These are phyloP conservation scores for Cyprinodon variegatus DNA, from an alignment of 2,113 vertebrate species.

Conservation along the genomic window DNA sequence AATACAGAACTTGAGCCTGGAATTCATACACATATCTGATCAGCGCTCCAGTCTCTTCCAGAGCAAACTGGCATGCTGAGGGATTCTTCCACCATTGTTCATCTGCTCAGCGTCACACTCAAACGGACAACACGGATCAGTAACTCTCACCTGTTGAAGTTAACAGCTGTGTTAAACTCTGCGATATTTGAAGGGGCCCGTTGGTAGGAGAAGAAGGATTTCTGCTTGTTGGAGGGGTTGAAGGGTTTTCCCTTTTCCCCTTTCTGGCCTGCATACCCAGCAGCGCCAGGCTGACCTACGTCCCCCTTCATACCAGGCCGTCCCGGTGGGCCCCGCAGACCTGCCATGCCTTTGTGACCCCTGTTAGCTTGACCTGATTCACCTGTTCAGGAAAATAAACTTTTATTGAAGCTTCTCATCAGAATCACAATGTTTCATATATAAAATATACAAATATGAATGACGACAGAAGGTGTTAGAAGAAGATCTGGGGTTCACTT, in stretches of 20 bases:
- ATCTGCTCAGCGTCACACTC: no score
- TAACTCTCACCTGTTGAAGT: conserved; percentile 47
- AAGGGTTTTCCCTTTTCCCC: conserved; percentile 50
- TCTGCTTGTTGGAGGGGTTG: not conserved
- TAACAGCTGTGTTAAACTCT: not conserved
- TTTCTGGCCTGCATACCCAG: fast-evolving
- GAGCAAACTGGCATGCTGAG: no score
- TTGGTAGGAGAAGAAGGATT: conserved; percentile 55
- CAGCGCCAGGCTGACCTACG: conserved; percentile 2
- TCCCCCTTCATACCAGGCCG: conserved; percentile 62
- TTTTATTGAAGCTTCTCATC: no score
- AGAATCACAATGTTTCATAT: no score
- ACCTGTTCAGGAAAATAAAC: conserved; percentile 35
- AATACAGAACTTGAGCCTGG: no score
- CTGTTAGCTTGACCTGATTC: conserved; percentile 3
- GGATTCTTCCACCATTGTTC: no score
- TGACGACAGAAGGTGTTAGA: no score
- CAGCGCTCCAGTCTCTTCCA: no score
- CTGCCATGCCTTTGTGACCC: conserved; percentile 29
- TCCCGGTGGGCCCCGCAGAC: conserved; percentile 42
- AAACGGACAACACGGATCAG: not conserved
- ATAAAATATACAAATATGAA: no score
- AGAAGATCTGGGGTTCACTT: no score
- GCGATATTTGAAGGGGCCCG: fast-evolving
- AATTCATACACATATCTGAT: no score